Conservation (phyloP, 2,888 invertebrate genomes). For the Orchesellides sinensis region DNA sequence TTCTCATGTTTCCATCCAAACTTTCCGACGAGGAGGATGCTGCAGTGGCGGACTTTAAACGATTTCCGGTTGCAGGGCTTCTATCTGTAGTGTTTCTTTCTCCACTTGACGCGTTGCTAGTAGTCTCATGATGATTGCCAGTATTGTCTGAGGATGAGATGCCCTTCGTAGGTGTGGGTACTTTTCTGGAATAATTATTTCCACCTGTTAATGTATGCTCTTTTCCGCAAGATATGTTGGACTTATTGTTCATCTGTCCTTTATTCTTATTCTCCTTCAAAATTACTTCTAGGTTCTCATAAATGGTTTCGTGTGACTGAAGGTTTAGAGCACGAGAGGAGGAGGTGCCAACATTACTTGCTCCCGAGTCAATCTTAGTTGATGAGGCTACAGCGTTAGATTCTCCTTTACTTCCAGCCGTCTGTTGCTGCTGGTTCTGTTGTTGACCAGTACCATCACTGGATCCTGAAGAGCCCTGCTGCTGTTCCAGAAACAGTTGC, state of each 20-base stretch:
- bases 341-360: too few relatives aligned
- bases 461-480: background rate
- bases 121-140: conserved; percentile 4
- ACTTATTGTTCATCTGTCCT: conserved; percentile 44
- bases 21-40: conserved; percentile 55
- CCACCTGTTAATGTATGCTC: conserved; percentile 10
- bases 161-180: too few relatives aligned
- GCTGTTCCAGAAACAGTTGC: conserved; percentile 36
- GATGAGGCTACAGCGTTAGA: background rate
- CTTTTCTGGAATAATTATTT: conserved; percentile 20
- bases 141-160: conserved; percentile 7
- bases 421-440: conserved; percentile 12
- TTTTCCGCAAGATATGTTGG: conserved; percentile 16
- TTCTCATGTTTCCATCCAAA: conserved; percentile 63
- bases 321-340: conserved; percentile 6
- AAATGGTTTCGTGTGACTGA: conserved; percentile 71
- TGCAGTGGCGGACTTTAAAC: background rate
- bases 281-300: conserved; percentile 74
- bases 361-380: too few relatives aligned
- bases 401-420: background rate
- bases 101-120: background rate
- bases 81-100: background rate
- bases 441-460: background rate
- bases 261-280: conserved; percentile 68
- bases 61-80: background rate